Percentiles rank a stretch among this genome's conserved stretches.
Evolutionary conservation across 2,888 invertebrate species (phyloP).

Genomic region (Volucella inanis): DNA sequence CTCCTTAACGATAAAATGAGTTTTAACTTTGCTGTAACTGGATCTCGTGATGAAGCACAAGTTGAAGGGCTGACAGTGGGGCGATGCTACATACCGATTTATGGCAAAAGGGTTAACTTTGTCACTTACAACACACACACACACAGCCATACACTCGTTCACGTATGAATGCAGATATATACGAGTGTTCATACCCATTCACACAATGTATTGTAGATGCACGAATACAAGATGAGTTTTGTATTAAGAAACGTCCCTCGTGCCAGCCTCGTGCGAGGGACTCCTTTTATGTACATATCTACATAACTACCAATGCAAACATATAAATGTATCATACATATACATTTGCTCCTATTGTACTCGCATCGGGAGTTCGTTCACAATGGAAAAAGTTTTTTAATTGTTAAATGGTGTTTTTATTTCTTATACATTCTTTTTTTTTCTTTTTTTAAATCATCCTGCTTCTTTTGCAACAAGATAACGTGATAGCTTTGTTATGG

Average conservation of each 20-base stretch:
- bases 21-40: not conserved
- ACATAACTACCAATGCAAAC: not conserved
- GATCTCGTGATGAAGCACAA: not conserved
- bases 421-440: not conserved
- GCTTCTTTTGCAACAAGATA: not conserved
- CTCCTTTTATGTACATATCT: not conserved
- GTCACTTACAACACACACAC: not conserved
- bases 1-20: conserved; percentile 12
- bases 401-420: conserved; percentile 37
- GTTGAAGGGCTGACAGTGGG: conserved; percentile 11
- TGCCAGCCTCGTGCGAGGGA: not conserved
- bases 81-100: conserved; percentile 1
- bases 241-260: not conserved
- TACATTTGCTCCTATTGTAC: no score
- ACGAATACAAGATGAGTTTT: not conserved
- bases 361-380: not conserved
- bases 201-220: no score
- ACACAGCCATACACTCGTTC: not conserved
- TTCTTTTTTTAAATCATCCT: not conserved
- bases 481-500: no score
- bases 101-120: conserved; percentile 46
- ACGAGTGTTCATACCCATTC: no score
- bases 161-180: no score
- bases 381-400: conserved; percentile 41
- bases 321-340: no score